Evolutionary conservation across 2,797 vertebrate species (phyloP).

Genomic region (Lepilemur ruficaudatus): DNA sequence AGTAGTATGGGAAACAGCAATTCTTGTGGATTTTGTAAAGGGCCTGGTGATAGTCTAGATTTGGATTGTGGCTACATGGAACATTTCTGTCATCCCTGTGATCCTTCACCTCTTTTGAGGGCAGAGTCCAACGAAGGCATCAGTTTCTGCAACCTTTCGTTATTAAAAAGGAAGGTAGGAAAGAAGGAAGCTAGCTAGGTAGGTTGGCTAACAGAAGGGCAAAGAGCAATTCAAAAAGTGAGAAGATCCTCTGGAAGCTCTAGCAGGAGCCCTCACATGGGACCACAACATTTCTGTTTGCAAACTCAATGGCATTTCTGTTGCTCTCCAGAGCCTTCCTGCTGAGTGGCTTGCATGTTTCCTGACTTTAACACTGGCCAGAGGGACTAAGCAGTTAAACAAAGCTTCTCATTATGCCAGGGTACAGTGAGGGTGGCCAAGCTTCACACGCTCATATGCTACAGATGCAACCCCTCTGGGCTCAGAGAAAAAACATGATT

Average conservation of each 20-base stretch:
- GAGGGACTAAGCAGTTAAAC: background rate
- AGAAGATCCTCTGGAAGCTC: background rate
- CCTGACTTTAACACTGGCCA: background rate
- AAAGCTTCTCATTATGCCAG: background rate
- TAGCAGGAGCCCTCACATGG: background rate
- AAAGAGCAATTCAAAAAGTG: background rate
- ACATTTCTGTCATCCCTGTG: background rate
- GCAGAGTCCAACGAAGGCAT: background rate
- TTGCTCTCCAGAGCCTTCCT: background rate
- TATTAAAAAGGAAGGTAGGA: background rate
- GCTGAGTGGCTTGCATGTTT: background rate
- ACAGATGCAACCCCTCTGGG: background rate
- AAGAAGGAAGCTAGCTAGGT: background rate
- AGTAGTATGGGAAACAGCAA: background rate
- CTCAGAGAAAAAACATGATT: background rate
- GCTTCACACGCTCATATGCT: background rate
- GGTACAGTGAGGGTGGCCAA: background rate
- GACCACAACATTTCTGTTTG: background rate
- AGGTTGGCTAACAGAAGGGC: background rate
- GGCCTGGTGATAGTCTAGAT: background rate
- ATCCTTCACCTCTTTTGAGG: background rate
- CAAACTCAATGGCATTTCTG: background rate
- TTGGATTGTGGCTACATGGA: background rate
- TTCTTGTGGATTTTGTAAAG: background rate
- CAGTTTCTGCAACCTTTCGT: background rate